Base-by-base conservation (phyloP, 1,140 invertebrate species). In the Drosophila guanche region DNA sequence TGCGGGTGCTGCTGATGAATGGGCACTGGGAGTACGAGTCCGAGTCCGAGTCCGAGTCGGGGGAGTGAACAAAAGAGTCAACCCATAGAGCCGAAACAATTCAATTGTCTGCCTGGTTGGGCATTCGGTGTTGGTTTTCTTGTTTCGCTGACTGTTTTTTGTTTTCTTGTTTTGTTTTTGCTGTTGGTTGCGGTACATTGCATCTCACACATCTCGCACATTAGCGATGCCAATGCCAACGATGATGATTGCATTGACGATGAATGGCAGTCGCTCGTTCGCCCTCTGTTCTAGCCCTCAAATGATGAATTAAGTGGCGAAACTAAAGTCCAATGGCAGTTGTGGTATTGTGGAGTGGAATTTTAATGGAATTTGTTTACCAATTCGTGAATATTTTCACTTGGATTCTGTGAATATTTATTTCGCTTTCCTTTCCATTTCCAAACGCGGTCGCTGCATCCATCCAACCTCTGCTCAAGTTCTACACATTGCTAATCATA, bases 51-150 rank as follows among this genome's bases (percentile, higher is more conserved):
- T 37, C 33, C 27, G 33, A 4, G 33, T 37, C 10, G 40, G 54
- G 25, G 25, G 33, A 25, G 33, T 45, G 61, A 46, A 67, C 50
- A 54, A 54, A 68, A 67, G 65, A 68, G 62, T 67, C 62, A 67
- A 41, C 48, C 42, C 33, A 47, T 43, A 55, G 71, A 70, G 67
- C 59, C 73, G 69, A 78, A 88, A 90, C 89, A 90, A 90, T 90
- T 90, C 88, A 90, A 90, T 90, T 90, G 89, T 86, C 69, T 71
- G 84, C 59, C 71, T 85, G 79, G 69, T 75, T 81, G 78, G 43
- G 55, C 70, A 52, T 40, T 65, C 62, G 68, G 65, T 76, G 69
- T 81, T 74, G 63, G 47, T 56, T 56, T 74, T 73, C 50, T 76
- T 80, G 76, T 84, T 73, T 69, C 54, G 54, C 8, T 47, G 29